Base-by-base conservation (phyloP, 2,888 invertebrate genomes). In the Ditylenchus weischeri region DNA sequence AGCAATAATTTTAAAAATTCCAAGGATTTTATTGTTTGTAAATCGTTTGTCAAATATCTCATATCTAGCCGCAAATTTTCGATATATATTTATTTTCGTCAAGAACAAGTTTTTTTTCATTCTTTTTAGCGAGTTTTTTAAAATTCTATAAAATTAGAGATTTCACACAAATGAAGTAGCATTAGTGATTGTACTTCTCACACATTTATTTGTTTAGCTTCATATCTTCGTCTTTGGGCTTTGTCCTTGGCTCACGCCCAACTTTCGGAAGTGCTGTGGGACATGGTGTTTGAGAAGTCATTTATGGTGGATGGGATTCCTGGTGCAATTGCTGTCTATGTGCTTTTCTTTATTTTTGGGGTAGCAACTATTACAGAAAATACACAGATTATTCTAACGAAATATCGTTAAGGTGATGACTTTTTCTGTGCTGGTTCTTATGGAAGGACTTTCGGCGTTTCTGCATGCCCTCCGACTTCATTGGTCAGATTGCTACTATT, bases 371-470 rank as follows among this genome's bases (percentile, higher is more conserved):
- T 13, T 66, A 18, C 23, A 50, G 23, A 18, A 69, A 18, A 51
- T 8, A 43, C 15, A 43, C 8, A 43, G 43, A 43, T 13, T 43
- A 43, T 43, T 43, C n/a, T 3, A 13, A 13, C 43, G 8, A 43
- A 43, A 43, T 15, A 43, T 15, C 8, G 3, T 43, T 43, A 43
- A n/a, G 43, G 43, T 43, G 15, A 88, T 98, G 75, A 96, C 96
- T 57, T 88, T 98, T 50, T 70, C 76, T 58, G 79, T 81, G 66
- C 88, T 99, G 49, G 91, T 99, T 70, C 87, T 96, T 62, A 99
- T 99, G 98, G 98, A 99, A 87, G 98, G 98, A 2, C 88, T 98
- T 23, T 96, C 95, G 43, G 98, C 98, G 65, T 98, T 99, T 87
- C 88, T 98, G 78, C 98, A 98, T 85, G 95, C 96, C 19, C 88